Base-by-base conservation (phyloP, 2,888 invertebrate genomes). In the Cephalotes varians region DNA sequence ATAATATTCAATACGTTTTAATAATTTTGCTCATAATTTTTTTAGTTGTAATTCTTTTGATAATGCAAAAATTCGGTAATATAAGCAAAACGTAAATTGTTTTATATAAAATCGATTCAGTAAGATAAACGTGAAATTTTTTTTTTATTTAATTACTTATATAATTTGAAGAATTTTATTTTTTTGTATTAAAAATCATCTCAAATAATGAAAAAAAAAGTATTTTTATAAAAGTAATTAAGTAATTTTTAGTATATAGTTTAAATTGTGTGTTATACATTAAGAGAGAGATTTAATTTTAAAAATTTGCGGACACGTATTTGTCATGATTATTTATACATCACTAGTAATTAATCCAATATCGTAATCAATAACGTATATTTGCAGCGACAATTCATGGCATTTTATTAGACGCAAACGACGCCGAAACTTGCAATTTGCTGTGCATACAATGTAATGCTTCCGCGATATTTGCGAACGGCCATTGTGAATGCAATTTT, bases 391-490 rank as follows among this genome's bases (percentile, higher is more conserved):
- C 58, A 51, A 49, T 56, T 77, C 44, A 56, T 18, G 21, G 67
- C 44, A 56, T 12, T 44, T 56, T 67, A 44, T 12, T 88, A 6
- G 80, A 71, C 31, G 62, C 76, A 15, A 67, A 85, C 40, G 87
- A 91, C 72, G 51, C 67, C 0, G 64, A 88, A 80, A 87, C 74
- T 0, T 92, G 92, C 72, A 71, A 10, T 6, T 82, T 91, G n/a
- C 74, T 92, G 6, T 93, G 92, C 65, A 49, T 69, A 12, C 83
- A 74, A 58, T 91, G 91, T 76, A 84, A 85, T 1, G 91, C 89
- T 54, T 58, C 60, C 15, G 87, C 88, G 47, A 73, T 82, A 31
- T 87, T 91, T 25, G 74, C 65, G 0, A 56, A 92, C 4, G 84
- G 56, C n/a, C 51, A 69, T 18, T 92, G 92, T 73, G 86, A 89